A percentile compares a stretch with the other conserved stretches of the same genome.
phyloP scores from a whole-genome alignment of 2,113 vertebrate genomes.

The Archilochus colubris region DNA sequence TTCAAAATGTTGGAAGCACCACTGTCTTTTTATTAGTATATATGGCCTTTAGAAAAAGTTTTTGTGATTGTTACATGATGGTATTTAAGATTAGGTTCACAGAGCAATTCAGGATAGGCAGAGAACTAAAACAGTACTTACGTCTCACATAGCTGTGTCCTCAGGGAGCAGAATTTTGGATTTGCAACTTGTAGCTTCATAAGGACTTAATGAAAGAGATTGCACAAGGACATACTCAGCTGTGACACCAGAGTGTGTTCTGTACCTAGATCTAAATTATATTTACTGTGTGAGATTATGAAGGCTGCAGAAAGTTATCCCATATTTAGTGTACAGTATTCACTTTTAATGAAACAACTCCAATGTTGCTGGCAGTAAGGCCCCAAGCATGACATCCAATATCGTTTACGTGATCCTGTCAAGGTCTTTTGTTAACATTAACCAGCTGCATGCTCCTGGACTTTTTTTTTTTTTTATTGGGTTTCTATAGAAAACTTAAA shows the following conservation, averaged over 20 bases:
- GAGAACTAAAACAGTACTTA: slow-evolving; percentile 79
- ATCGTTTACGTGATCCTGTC: slow-evolving; percentile 81
- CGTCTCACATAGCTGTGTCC: slow-evolving; percentile 83
- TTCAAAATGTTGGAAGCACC: slow-evolving; percentile 93
- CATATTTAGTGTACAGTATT: slow-evolving; percentile 82
- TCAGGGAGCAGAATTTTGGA: slow-evolving; percentile 85
- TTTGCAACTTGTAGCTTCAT: slow-evolving; percentile 84
- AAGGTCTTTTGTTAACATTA: slow-evolving; percentile 81
- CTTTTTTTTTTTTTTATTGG: slow-evolving; percentile 55
- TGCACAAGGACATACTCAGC: slow-evolving; percentile 76
- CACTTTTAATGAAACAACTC: slow-evolving; percentile 73
- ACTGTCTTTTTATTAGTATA: slow-evolving; percentile 90
- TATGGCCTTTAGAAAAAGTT: slow-evolving; percentile 91
- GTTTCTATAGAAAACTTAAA: slow-evolving; percentile 67
- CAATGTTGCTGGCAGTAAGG: slow-evolving; percentile 82
- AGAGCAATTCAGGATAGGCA: slow-evolving; percentile 85
- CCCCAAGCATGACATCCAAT: slow-evolving; percentile 78
- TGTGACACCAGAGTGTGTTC: slow-evolving; percentile 74
- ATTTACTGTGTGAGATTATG: slow-evolving; percentile 76
- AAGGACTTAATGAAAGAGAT: slow-evolving; percentile 80
- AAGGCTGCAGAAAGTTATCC: slow-evolving; percentile 83
- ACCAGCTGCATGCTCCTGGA: slow-evolving; percentile 81
- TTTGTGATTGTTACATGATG: slow-evolving; percentile 87
- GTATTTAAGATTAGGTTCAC: slow-evolving; percentile 88
- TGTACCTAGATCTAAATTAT: slow-evolving; percentile 73